Conservation (phyloP, 2,888 invertebrate genomes). For the Bugulina stolonifera region DNA sequence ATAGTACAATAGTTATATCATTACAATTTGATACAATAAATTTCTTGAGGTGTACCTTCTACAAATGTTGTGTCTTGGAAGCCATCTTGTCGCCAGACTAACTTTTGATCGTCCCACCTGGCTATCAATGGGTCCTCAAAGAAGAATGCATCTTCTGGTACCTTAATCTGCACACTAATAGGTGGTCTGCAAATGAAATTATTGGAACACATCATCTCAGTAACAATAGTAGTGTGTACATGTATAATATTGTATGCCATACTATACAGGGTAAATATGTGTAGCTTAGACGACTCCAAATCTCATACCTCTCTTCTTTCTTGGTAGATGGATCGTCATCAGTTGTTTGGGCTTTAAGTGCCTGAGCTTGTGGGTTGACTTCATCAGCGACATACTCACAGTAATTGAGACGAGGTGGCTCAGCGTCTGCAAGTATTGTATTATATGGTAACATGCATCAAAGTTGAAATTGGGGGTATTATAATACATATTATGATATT, state of each 20-base stretch:
- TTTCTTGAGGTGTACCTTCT: conserved; percentile 48
- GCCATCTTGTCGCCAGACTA: conserved; percentile 48
- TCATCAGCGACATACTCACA: conserved; percentile 43
- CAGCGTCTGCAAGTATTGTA: too few species aligned
- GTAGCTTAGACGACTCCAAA: neutral
- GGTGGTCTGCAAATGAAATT: conserved; percentile 21
- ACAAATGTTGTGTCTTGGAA: conserved; percentile 45
- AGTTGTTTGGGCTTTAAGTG: conserved; percentile 10
- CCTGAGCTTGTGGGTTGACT: conserved; percentile 32
- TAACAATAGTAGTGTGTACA: neutral
- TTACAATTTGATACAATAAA: too few species aligned
- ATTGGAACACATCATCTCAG: neutral
- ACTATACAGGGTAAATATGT: too few species aligned
- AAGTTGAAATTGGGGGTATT: too few species aligned
- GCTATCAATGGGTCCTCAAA: conserved; percentile 51
- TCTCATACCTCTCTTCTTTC: conserved; percentile 9
- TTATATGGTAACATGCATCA: too few species aligned
- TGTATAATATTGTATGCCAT: neutral
- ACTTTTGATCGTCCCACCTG: conserved; percentile 45
- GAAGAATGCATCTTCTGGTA: conserved; percentile 45
- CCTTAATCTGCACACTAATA: conserved; percentile 28
- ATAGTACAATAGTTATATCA: too few species aligned
- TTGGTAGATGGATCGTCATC: conserved; percentile 3
- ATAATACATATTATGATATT: too few species aligned
- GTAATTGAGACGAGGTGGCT: conserved; percentile 39